Percentiles rank a stretch among this genome's conserved stretches.
These are phyloP conservation scores for Seladonia tumulorum DNA, from an alignment of 2,888 invertebrate genomes.

Conservation along the genomic window DNA sequence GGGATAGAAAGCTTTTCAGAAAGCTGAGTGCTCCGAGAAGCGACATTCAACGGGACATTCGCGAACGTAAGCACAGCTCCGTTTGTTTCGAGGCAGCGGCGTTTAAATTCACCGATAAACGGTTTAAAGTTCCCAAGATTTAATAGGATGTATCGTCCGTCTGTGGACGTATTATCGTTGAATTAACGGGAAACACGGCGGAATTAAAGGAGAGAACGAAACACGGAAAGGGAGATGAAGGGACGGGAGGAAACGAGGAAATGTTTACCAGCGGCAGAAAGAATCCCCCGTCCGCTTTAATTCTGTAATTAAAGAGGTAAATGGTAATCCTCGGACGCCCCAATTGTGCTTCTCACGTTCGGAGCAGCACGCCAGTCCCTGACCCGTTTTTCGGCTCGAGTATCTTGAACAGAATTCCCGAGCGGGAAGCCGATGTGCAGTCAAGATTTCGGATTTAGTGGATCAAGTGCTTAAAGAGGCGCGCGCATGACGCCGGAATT, in stretches of 20 bases:
- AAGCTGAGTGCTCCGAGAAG: not conserved
- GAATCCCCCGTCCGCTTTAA: constrained; percentile 54
- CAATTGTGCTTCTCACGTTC: constrained; percentile 58
- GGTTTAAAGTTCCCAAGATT: not conserved
- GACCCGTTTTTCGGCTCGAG: constrained; percentile 55
- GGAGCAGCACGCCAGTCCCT: constrained; percentile 59
- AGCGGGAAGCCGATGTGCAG: constrained; percentile 40
- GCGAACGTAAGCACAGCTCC: not conserved
- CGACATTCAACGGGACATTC: not conserved
- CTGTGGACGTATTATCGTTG: not conserved
- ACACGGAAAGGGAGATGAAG: not conserved
- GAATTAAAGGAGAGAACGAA: constrained; percentile 7
- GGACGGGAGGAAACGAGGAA: not conserved
- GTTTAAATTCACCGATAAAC: constrained; percentile 3
- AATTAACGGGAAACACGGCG: constrained; percentile 4
- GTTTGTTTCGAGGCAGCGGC: not conserved
- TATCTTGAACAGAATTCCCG: constrained; percentile 51
- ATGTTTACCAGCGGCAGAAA: constrained; percentile 20
- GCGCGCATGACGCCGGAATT: constrained; percentile 13
- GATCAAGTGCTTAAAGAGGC: constrained; percentile 58
- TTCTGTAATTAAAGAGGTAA: constrained; percentile 63
- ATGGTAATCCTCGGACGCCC: constrained; percentile 60
- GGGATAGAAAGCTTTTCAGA: not conserved
- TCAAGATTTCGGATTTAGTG: constrained; percentile 54
- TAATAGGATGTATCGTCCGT: not conserved